These are phyloP conservation scores for Pachycephala philippinensis DNA, from an alignment of 2,113 vertebrate genomes.

Conservation along the genomic window DNA sequence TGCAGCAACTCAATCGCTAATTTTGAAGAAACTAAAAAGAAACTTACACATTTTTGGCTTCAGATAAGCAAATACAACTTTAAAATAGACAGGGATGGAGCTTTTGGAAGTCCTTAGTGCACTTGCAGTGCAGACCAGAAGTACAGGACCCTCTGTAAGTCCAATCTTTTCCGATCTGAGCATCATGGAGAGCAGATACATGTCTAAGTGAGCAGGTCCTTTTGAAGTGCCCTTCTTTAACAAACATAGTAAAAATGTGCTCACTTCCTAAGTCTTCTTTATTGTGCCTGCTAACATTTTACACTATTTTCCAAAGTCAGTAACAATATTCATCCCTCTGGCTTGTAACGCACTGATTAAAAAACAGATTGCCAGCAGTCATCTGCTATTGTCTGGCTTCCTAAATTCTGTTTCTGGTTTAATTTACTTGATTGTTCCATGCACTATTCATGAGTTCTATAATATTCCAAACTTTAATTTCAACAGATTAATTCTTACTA, in stretches of 20 bases:
- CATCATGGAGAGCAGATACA: not conserved
- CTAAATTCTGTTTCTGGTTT: slow-evolving; percentile 65
- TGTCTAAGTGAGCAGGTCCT: not conserved
- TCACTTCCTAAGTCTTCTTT: slow-evolving; percentile 41
- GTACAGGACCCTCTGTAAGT: not conserved
- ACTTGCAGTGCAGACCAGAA: not conserved
- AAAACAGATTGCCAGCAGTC: slow-evolving; percentile 75
- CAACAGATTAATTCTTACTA: slow-evolving; percentile 81
- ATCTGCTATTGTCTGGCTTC: slow-evolving; percentile 70
- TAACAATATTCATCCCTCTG: slow-evolving; percentile 69
- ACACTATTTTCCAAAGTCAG: slow-evolving; percentile 44
- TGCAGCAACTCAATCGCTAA: not conserved
- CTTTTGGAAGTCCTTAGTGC: not conserved
- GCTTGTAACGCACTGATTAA: slow-evolving; percentile 73
- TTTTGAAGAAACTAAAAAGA: slow-evolving; percentile 48
- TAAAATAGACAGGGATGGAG: slow-evolving; percentile 1
- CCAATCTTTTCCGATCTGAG: not conserved
- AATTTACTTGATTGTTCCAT: slow-evolving; percentile 76
- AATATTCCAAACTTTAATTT: slow-evolving; percentile 84
- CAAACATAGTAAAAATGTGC: slow-evolving; percentile 22
- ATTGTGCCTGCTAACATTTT: slow-evolving; percentile 55
- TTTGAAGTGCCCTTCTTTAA: not conserved
- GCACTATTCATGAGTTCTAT: slow-evolving; percentile 85
- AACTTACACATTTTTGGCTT: slow-evolving; percentile 50
- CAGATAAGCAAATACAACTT: slow-evolving; percentile 40